Evolutionary conservation across 2,113 vertebrate species (phyloP).

Genomic region (Romanogobio albipinnatus): DNA sequence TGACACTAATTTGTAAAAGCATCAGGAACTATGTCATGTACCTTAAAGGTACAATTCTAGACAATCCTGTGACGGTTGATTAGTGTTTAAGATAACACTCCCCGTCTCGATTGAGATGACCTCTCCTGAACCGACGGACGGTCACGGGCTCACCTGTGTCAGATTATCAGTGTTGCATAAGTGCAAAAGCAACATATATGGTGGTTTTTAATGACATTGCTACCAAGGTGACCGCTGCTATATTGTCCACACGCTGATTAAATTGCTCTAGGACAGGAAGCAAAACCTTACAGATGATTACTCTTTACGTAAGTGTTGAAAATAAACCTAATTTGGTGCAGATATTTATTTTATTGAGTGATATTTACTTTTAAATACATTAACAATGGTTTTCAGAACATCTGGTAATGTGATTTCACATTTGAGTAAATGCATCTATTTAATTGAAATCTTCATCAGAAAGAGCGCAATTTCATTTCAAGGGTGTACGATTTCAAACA

Average conservation of each 20-base stretch:
- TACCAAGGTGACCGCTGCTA: neutral
- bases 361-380: no score
- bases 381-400: no score
- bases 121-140: conserved; percentile 17
- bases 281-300: neutral
- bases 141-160: neutral
- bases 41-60: neutral
- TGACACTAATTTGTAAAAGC: neutral
- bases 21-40: neutral
- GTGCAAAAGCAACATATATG: neutral
- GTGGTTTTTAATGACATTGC: conserved; percentile 20
- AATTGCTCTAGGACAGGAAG: conserved; percentile 23
- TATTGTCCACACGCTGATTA: neutral
- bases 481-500: neutral
- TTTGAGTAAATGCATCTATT: no score
- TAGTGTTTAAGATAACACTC: conserved; percentile 2
- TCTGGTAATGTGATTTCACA: no score
- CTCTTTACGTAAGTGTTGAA: neutral
- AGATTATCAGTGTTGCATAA: conserved; percentile 19
- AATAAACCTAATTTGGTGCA: neutral
- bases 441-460: no score
- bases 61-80: neutral
- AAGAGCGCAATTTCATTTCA: no score
- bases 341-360: no score
- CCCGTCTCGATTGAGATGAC: neutral